Evolutionary conservation across 1,140 invertebrate genomes (phyloP), one percentile per base, ranked within the genome.

Genomic region (Brachionus asplanchnoidis): DNA sequence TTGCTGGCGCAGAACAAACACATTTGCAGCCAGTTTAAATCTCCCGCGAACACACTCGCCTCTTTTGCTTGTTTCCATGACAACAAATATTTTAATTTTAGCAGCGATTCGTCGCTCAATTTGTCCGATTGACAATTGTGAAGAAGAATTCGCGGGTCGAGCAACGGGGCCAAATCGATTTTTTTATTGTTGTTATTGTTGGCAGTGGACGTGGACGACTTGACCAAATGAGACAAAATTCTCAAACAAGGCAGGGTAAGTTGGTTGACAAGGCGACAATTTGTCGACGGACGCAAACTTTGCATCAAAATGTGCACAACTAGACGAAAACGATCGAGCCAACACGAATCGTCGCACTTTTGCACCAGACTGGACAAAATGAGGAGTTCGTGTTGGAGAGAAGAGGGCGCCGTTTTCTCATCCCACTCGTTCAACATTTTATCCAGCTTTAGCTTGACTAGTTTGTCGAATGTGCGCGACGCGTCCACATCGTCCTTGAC

Each of bases 281-380:
- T 93, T 85, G 92, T 92, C 0, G 91, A 93, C 86, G 93, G 92
- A 92, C 89, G 93, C 90, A 94, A 93, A 28, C 88, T 88, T 85
- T 87, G 86, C 56, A 95, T 88, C 87, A 95, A 96, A 32, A 97
- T 88, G 80, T 93, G 92, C 91, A 98, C 94, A 23, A 97, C 94
- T 88, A 85, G 9, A 82, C 87, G 85, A 20, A 98, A 89, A 87
- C 96, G 94, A 82, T 94, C 93, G 89, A 98, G 96, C 96, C 96
- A 98, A 88, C 96, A 98, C 0, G 94, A 93, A 87, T 98, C 96
- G 87, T 97, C 94, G 8, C 40, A 20, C 86, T 95, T 95, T 86
- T 95, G 93, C 0, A 97, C 92, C 8, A 97, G 91, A 1, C 94
- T 94, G 0, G 95, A 94, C 28, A 98, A 89, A 2, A 99, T 88